phyloP scores from a whole-genome alignment of 2,113 vertebrate genomes.

The Paramisgurnus dabryanus region DNA sequence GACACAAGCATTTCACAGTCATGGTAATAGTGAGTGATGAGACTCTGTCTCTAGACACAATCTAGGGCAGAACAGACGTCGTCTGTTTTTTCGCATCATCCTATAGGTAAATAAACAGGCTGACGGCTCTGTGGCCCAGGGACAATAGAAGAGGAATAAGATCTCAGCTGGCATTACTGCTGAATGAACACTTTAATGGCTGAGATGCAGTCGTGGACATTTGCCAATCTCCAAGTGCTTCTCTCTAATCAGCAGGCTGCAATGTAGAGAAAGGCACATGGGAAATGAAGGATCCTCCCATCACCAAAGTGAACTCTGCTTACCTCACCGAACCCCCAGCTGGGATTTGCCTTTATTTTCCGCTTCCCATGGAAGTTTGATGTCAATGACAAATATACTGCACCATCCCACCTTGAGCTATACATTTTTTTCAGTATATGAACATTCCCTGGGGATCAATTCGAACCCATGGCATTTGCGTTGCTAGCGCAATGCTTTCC shows the following conservation, averaged over 20 bases:
- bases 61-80: slow-evolving; percentile 27
- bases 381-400: slow-evolving; percentile 38
- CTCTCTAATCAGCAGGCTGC: slow-evolving; percentile 11
- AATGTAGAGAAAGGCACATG: not conserved
- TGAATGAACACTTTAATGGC: slow-evolving; percentile 46
- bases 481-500: not conserved
- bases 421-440: not conserved
- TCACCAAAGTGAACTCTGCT: slow-evolving; percentile 24
- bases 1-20: not conserved
- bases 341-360: slow-evolving; percentile 24
- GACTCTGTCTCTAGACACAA: slow-evolving; percentile 1
- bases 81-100: slow-evolving; percentile 1
- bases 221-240: slow-evolving; percentile 29
- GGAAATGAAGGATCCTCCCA: slow-evolving; percentile 41
- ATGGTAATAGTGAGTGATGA: slow-evolving; percentile 19
- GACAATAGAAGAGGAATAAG: slow-evolving; percentile 31
- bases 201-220: slow-evolving; percentile 24
- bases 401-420: not conserved
- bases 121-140: slow-evolving; percentile 7
- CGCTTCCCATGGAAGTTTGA: slow-evolving; percentile 8
- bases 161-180: slow-evolving; percentile 34
- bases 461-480: no score
- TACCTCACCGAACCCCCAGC: slow-evolving; percentile 31
- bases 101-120: not conserved
- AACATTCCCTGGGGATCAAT: no score